Base-by-base conservation (phyloP, 2,888 invertebrate species). In the Stramonita haemastoma region DNA sequence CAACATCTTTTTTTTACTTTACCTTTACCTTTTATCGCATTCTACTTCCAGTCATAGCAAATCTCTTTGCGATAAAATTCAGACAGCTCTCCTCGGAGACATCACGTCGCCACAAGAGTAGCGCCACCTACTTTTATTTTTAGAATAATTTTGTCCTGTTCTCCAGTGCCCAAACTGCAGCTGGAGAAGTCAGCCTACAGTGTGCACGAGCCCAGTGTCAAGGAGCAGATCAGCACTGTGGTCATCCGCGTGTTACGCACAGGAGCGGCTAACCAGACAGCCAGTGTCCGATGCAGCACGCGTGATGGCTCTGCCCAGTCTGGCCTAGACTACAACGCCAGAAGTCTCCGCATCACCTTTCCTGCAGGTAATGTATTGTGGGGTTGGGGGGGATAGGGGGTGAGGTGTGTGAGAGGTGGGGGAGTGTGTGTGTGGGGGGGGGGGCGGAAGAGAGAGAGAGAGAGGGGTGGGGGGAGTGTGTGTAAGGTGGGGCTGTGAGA, bases 271-370 rank as follows among this genome's bases (percentile, higher is more conserved):
- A 94, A 93, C 57, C 90, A 92, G 87, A 90, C 93, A 32, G 94
- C 94, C 19, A 93, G 92, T 90, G 94, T 95, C 8, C 91, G 95
- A 79, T 94, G 95, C 89, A 95, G 94, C 87, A 96, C 96, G 0
- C 93, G 94, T 79, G 96, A 96, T 93, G 96, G 95, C 15, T 95
- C 96, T 34, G 96, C 96, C 0, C 92, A 93, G 87, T 95, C 96
- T 22, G 96, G 96, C 1, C 88, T 94, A 26, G 96, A 96, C 92
- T 96, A 96, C 91, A 93, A 94, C 89, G 93, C 95, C 0, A 95
- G 94, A 87, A 95, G 95, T 91, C 91, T 93, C 85, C 85, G 95
- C 8, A 56, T 96, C 15, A 92, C 91, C n/a, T 96, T 96, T 91
- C 87, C 90, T 73, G 93, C 95, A 93, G 46, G 46, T 46, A 46